Evolutionary conservation across 2,113 vertebrate species (phyloP).

Genomic region (Oceanodroma tethys): DNA sequence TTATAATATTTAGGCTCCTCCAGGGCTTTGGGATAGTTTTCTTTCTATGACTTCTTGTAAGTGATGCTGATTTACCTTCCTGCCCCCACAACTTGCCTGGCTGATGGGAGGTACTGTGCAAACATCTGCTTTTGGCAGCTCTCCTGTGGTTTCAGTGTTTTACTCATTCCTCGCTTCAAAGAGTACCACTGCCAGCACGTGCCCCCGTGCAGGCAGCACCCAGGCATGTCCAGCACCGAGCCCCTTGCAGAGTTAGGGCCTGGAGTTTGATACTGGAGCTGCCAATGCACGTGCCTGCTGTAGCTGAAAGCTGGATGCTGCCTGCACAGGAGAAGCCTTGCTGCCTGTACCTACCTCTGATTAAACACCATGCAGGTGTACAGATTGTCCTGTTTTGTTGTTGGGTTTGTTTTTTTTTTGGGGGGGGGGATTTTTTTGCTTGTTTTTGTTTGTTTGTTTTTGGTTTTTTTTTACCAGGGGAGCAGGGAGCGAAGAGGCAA

Average conservation of each 20-base stretch:
- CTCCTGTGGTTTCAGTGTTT: neutral
- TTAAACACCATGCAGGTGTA: neutral
- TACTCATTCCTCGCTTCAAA: neutral
- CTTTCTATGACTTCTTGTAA: neutral
- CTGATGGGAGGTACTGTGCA: neutral
- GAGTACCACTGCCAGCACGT: fast-evolving
- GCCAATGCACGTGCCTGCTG: neutral
- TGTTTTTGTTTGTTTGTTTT: no score
- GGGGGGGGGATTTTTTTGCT: no score
- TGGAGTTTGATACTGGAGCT: neutral
- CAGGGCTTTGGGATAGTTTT: neutral
- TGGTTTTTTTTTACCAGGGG: neutral
- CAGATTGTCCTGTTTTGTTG: neutral
- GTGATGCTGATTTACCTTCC: neutral
- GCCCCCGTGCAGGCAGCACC: neutral
- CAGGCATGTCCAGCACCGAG: fast-evolving
- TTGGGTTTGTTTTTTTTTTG: neutral
- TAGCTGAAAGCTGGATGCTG: neutral
- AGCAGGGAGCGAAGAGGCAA: neutral
- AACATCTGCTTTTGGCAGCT: neutral
- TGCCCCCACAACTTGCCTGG: neutral
- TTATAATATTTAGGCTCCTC: neutral
- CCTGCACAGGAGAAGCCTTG: neutral
- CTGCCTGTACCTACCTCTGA: neutral
- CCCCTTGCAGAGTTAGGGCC: neutral